phyloP scores from a whole-genome alignment of 2,888 invertebrate species.

The Oscheius onirici region DNA sequence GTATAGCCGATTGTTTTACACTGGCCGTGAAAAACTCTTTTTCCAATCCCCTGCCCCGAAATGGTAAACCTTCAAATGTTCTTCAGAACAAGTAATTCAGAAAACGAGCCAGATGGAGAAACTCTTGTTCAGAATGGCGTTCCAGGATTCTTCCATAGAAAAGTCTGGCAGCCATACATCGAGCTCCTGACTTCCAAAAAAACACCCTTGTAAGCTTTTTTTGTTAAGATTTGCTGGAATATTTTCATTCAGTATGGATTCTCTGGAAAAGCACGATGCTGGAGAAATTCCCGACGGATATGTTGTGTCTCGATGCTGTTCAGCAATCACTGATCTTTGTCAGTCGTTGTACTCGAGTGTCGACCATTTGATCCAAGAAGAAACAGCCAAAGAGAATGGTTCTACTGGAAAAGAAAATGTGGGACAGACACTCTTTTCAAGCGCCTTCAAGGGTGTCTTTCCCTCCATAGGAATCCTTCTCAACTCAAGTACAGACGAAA shows the following conservation, averaged over 20 bases:
- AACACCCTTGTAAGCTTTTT: constrained; percentile 43
- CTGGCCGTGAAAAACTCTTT: constrained; percentile 89
- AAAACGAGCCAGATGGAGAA: constrained; percentile 46
- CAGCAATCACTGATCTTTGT: constrained; percentile 43
- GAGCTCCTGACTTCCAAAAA: constrained; percentile 55
- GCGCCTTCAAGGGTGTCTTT: constrained; percentile 39
- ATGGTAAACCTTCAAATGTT: background rate
- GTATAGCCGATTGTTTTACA: constrained; percentile 91
- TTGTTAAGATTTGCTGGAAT: background rate
- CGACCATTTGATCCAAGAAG: constrained; percentile 38
- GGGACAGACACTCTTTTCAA: constrained; percentile 37
- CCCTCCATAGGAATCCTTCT: constrained; percentile 41
- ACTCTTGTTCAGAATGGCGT: constrained; percentile 47
- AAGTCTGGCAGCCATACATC: constrained; percentile 52
- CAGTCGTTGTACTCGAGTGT: constrained; percentile 43
- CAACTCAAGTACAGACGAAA: constrained; percentile 84
- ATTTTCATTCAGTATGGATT: constrained; percentile 81
- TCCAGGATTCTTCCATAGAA: constrained; percentile 48
- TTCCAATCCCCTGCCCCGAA: constrained; percentile 26
- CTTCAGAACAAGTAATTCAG: no score
- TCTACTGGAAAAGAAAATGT: constrained; percentile 18
- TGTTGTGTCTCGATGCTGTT: constrained; percentile 83
- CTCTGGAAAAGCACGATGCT: constrained; percentile 93
- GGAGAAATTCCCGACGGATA: constrained; percentile 95
- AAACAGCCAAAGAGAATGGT: constrained; percentile 9